Evolutionary conservation across 2,113 vertebrate genomes (phyloP), one percentile per base, ranked within the genome.

Genomic region (Ornithorhynchus anatinus): DNA sequence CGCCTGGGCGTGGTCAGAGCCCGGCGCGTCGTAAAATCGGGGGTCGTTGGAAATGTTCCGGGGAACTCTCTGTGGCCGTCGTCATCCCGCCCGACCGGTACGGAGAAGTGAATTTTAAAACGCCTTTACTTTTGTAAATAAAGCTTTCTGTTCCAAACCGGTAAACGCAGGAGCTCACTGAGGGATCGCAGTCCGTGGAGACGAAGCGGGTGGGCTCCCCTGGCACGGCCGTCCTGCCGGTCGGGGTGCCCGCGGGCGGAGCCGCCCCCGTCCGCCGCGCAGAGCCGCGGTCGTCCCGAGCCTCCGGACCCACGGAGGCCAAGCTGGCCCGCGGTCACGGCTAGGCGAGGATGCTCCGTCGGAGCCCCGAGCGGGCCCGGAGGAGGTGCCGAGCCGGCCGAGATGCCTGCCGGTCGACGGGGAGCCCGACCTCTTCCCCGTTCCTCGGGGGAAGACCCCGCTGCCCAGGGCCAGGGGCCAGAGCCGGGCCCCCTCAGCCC

Each of bases 81-180:
- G 39, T 27, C 14, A 2, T 69, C 54, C 60, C 69, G 17, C 10
- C 69, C 25, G 6, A 50, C 66, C 29, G 25, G 63, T 64, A 56
- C 54, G 64, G 84, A 75, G 54, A 84, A 86, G 52, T 42, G 44
- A 84, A 72, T 76, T 77, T 53, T 71, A 65, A 83, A 85, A 89
- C 86, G 81, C 85, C 89, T 63, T 88, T 89, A 84, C 86, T 92
- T 92, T 91, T 91, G 70, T 93, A 92, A 89, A 75, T 82, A 91
- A 93, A 80, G 27, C 2, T 80, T 63, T 68, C 44, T 65, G 65
- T 56, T 54, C 38, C 43, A 33, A 62, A 35, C 69, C 69, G 4
- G 17, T 69, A 50, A 40, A 63, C n/a, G n/a, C n/a, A n/a, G n/a
- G 7, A 56, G 10, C 53, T 40, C 36, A 2, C 63, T 62, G 47